A percentile compares a stretch with the other conserved stretches of the same genome.
Conservation (phyloP, 2,888 invertebrate species). For the Nemurella pictetii region DNA sequence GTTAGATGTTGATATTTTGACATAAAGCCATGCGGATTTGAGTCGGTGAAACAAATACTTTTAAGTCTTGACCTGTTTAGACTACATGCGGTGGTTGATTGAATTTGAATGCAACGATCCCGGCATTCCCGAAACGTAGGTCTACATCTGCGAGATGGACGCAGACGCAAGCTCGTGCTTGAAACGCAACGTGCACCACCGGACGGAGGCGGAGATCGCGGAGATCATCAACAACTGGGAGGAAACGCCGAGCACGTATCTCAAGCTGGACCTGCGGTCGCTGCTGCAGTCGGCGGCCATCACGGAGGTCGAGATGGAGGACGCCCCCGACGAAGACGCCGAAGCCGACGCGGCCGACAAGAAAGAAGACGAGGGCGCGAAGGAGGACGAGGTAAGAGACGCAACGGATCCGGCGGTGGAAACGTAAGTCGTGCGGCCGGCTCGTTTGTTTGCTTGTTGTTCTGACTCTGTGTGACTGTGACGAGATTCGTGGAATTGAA, state of each 20-base stretch:
- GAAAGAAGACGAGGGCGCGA: slow-evolving; percentile 40
- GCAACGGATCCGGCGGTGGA: not conserved
- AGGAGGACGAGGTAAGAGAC: slow-evolving; percentile 42
- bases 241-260: slow-evolving; percentile 77
- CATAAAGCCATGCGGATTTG: too few species aligned
- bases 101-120: too few species aligned
- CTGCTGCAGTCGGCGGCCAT: slow-evolving; percentile 83
- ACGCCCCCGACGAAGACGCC: slow-evolving; percentile 54
- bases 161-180: slow-evolving; percentile 76
- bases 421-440: slow-evolving; percentile 3
- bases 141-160: slow-evolving; percentile 87
- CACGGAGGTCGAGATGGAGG: slow-evolving; percentile 69
- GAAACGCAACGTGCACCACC: slow-evolving; percentile 82
- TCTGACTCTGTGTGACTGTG: not conserved
- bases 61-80: too few species aligned
- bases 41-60: too few species aligned
- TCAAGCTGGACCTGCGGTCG: slow-evolving; percentile 78
- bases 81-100: not conserved
- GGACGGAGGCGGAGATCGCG: slow-evolving; percentile 77
- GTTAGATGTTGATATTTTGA: too few species aligned
- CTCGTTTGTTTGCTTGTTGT: not conserved
- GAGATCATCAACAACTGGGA: slow-evolving; percentile 73
- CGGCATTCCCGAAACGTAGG: slow-evolving; percentile 59
- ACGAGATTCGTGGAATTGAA: not conserved
- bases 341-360: slow-evolving; percentile 50